Conservation (phyloP, 2,888 invertebrate genomes). For the Andricus quercusramuli region DNA sequence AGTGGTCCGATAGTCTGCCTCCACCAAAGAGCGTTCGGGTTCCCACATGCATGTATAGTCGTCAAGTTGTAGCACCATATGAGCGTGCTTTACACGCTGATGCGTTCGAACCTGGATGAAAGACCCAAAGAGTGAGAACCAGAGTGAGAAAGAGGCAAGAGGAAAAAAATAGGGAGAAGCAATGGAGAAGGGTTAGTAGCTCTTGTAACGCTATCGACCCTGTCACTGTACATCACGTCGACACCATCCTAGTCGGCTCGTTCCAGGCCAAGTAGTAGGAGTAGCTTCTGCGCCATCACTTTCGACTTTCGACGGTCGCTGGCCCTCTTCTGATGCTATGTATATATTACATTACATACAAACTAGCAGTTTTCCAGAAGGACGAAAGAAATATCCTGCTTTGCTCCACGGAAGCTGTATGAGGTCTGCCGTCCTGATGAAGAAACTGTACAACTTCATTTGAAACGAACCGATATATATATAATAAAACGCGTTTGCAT, state of each 20-base stretch:
- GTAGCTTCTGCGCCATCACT: slow-evolving; percentile 75
- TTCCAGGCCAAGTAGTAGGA: slow-evolving; percentile 71
- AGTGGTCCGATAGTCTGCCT: slow-evolving; percentile 60
- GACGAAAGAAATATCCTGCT: neutral
- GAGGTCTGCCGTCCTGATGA: neutral
- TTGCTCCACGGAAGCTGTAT: slow-evolving; percentile 8
- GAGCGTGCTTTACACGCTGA: slow-evolving; percentile 69
- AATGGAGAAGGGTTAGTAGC: slow-evolving; percentile 75
- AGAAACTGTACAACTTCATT: too few relatives aligned
- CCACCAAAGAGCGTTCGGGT: slow-evolving; percentile 5
- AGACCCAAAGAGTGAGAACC: slow-evolving; percentile 37
- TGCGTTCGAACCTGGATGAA: slow-evolving; percentile 58
- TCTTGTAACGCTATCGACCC: slow-evolving; percentile 78
- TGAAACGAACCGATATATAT: too few relatives aligned
- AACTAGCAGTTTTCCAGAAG: slow-evolving; percentile 26
- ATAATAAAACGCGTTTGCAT: too few relatives aligned
- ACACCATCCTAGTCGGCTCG: slow-evolving; percentile 77
- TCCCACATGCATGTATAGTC: neutral
- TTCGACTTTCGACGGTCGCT: slow-evolving; percentile 59
- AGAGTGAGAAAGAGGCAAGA: slow-evolving; percentile 36
- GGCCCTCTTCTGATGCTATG: slow-evolving; percentile 53
- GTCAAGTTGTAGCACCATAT: neutral
- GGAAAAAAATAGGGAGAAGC: slow-evolving; percentile 50
- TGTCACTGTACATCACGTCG: slow-evolving; percentile 79
- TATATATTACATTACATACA: slow-evolving; percentile 56